Conservation (phyloP, 2,113 vertebrate genomes). For the Eulemur rufifrons region DNA sequence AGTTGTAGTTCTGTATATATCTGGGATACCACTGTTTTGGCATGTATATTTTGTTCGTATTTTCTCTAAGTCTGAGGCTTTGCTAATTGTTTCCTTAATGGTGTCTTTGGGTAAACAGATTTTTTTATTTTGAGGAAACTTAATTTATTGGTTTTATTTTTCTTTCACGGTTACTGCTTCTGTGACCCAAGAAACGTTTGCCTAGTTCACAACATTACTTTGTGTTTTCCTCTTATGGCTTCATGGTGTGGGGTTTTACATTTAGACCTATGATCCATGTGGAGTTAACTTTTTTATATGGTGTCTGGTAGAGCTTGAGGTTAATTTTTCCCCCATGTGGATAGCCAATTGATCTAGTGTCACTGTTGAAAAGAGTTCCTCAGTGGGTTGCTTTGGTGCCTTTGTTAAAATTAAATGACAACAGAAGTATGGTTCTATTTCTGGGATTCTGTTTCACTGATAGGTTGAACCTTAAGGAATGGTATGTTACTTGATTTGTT, state of each 20-base stretch:
- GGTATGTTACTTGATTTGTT: not conserved
- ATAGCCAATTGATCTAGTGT: not conserved
- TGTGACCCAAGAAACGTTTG: not conserved
- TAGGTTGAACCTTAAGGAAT: not conserved
- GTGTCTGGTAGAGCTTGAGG: not conserved
- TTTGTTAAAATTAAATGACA: not conserved
- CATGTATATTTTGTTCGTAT: not conserved
- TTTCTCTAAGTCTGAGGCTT: not conserved
- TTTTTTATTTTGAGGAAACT: constrained; percentile 1
- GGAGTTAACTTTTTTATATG: not conserved
- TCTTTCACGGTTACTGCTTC: not conserved
- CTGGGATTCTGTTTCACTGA: not conserved
- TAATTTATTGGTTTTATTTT: not conserved
- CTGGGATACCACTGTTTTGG: not conserved
- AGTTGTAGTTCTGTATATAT: not conserved
- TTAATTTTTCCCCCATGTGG: not conserved
- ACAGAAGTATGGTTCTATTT: not conserved
- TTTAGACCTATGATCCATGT: not conserved
- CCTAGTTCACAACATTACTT: not conserved
- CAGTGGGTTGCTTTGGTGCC: not conserved
- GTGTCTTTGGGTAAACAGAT: not conserved
- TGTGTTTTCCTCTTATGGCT: not conserved
- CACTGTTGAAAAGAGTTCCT: not conserved
- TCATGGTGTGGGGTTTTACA: not conserved
- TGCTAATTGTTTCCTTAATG: not conserved